Evolutionary conservation across 2,888 invertebrate species (phyloP).

Genomic region (Trissolcus brochymenae): DNA sequence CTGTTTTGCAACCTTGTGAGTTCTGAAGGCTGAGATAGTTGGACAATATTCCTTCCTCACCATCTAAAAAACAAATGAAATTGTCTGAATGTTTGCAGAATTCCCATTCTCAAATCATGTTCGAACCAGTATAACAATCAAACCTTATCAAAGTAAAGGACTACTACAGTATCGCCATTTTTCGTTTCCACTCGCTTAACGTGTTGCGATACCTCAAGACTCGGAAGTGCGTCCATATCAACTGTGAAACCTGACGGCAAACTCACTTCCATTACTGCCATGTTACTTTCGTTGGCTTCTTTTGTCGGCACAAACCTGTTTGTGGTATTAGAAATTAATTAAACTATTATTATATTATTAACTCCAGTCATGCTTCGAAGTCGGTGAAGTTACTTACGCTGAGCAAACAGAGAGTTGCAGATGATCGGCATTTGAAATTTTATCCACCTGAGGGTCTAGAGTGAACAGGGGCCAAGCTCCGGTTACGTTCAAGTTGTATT

Average conservation of each 20-base stretch:
- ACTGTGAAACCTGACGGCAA: constrained; percentile 94
- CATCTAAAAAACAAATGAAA: constrained; percentile 71
- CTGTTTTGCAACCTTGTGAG: constrained; percentile 90
- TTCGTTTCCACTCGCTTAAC: constrained; percentile 84
- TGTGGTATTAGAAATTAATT: not conserved
- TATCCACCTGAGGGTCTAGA: constrained; percentile 90
- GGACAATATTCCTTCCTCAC: constrained; percentile 84
- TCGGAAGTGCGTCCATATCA: constrained; percentile 85
- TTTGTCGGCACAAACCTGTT: constrained; percentile 81
- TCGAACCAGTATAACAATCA: not conserved
- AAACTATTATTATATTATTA: not conserved
- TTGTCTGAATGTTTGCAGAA: not conserved
- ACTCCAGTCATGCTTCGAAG: not conserved
- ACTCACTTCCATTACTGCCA: constrained; percentile 93
- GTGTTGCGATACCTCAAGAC: constrained; percentile 78
- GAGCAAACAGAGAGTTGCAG: constrained; percentile 89
- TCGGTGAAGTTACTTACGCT: constrained; percentile 77
- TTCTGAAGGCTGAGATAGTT: constrained; percentile 88
- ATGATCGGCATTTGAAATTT: constrained; percentile 85
- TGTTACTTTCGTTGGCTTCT: constrained; percentile 86
- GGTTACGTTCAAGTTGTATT: constrained; percentile 90
- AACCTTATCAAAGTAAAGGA: constrained; percentile 84
- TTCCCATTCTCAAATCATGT: not conserved
- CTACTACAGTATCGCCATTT: constrained; percentile 81
- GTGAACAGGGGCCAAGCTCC: constrained; percentile 92